Evolutionary conservation across 2,113 vertebrate genomes (phyloP).

Genomic region (Bombycilla garrulus): DNA sequence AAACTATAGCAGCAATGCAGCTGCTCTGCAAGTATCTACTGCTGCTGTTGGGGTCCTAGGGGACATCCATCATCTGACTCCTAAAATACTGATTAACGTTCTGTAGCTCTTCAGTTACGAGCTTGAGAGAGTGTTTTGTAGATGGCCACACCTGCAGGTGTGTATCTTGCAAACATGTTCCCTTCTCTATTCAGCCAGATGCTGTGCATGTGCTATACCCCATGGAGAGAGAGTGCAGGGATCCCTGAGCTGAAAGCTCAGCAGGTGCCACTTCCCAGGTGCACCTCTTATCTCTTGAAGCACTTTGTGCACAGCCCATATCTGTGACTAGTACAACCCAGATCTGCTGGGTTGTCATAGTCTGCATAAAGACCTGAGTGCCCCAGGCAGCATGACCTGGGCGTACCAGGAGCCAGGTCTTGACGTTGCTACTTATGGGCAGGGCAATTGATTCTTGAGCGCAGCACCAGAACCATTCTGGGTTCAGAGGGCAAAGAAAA

Average conservation of each 20-base stretch:
- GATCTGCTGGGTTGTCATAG: not conserved
- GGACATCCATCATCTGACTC: not conserved
- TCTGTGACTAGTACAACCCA: too few relatives aligned
- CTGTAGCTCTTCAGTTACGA: not conserved
- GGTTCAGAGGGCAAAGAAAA: not conserved
- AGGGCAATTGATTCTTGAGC: not conserved
- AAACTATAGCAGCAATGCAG: not conserved
- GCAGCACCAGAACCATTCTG: not conserved
- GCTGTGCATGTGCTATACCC: not conserved
- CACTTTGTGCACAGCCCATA: not conserved
- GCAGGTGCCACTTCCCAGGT: not conserved
- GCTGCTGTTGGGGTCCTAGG: rapidly evolving
- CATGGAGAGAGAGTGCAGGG: rapidly evolving
- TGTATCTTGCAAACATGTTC: not conserved
- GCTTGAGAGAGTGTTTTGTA: not conserved
- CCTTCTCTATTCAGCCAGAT: not conserved
- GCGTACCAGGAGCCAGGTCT: rapidly evolving
- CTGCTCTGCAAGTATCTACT: not conserved
- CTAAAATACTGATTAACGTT: not conserved
- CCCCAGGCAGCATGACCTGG: not conserved
- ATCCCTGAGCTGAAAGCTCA: not conserved
- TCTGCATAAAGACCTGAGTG: not conserved
- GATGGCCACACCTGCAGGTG: not conserved
- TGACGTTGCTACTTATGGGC: rapidly evolving
- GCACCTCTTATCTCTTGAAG: not conserved